These are phyloP conservation scores for Platorchestia sp. DNA, from an alignment of 1,140 invertebrate genomes.

Conservation along the genomic window DNA sequence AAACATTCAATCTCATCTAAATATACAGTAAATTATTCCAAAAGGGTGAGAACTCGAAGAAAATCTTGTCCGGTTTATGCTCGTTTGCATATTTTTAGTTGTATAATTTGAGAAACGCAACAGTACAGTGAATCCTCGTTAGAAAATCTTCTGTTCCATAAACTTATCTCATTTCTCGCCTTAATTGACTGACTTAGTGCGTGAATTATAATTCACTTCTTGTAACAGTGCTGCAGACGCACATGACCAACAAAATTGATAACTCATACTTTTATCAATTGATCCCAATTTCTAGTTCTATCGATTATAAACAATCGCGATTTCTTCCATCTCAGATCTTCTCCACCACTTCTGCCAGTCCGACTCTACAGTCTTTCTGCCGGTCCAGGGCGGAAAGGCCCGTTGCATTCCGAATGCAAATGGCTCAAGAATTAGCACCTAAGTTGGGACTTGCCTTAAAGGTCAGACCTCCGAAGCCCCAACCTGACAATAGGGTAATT, in stretches of 20 bases:
- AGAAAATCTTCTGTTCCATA: too few species aligned
- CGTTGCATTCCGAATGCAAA: constrained; percentile 38
- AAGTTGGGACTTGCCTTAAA: constrained; percentile 7
- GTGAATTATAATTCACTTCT: too few species aligned
- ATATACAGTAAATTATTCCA: background rate
- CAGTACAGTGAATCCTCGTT: too few species aligned
- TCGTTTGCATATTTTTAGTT: background rate
- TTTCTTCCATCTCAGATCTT: background rate
- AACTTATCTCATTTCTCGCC: too few species aligned
- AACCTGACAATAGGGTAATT: constrained; percentile 17
- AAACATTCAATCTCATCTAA: background rate
- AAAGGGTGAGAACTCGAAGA: background rate
- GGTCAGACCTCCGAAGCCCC: background rate
- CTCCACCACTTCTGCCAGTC: background rate
- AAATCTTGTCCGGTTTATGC: background rate
- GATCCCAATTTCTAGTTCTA: background rate
- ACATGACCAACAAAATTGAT: too few species aligned
- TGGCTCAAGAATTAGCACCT: constrained; percentile 1
- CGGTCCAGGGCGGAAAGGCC: background rate
- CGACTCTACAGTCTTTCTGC: background rate
- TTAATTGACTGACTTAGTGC: too few species aligned
- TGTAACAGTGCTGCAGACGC: too few species aligned
- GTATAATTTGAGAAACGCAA: background rate
- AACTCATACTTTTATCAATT: background rate
- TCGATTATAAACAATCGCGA: background rate